These are phyloP conservation scores for Zoanthus solanderi DNA, from an alignment of 92 coral and sea anemone species.

Conservation along the genomic window DNA sequence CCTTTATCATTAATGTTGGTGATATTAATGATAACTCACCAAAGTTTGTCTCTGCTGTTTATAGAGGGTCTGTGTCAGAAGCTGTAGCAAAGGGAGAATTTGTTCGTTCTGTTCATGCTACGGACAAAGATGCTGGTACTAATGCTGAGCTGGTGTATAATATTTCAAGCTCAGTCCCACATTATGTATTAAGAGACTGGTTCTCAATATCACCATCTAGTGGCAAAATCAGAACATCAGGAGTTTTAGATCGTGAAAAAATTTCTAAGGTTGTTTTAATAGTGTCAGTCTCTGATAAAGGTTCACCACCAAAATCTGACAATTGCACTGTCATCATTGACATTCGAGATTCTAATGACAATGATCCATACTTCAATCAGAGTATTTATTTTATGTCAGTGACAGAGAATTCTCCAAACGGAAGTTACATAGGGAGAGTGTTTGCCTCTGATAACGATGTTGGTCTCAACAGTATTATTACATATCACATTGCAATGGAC, in stretches of 20 bases:
- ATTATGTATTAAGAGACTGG: constrained; percentile 70
- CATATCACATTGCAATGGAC: constrained; percentile 50
- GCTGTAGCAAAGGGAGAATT: constrained; percentile 68
- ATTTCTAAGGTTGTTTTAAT: constrained; percentile 61
- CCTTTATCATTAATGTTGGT: constrained; percentile 81
- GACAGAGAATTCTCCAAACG: constrained; percentile 69
- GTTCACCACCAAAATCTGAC: constrained; percentile 66
- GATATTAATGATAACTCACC: constrained; percentile 94
- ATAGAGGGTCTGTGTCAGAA: constrained; percentile 72
- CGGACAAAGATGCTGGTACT: constrained; percentile 75
- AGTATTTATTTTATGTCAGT: constrained; percentile 67
- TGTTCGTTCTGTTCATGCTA: constrained; percentile 78
- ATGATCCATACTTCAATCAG: constrained; percentile 83
- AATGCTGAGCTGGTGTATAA: constrained; percentile 74
- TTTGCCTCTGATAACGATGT: constrained; percentile 82
- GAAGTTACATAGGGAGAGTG: constrained; percentile 66
- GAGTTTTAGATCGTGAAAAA: constrained; percentile 85
- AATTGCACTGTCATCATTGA: constrained; percentile 90
- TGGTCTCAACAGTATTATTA: constrained; percentile 74
- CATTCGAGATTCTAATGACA: constrained; percentile 87
- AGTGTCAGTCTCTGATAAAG: constrained; percentile 79
- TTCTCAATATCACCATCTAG: constrained; percentile 69
- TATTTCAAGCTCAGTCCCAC: constrained; percentile 56
- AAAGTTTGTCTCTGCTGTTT: constrained; percentile 74
- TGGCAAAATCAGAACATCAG: constrained; percentile 80